phyloP scores from a whole-genome alignment of 2,888 invertebrate species.

The Spisula solida region DNA sequence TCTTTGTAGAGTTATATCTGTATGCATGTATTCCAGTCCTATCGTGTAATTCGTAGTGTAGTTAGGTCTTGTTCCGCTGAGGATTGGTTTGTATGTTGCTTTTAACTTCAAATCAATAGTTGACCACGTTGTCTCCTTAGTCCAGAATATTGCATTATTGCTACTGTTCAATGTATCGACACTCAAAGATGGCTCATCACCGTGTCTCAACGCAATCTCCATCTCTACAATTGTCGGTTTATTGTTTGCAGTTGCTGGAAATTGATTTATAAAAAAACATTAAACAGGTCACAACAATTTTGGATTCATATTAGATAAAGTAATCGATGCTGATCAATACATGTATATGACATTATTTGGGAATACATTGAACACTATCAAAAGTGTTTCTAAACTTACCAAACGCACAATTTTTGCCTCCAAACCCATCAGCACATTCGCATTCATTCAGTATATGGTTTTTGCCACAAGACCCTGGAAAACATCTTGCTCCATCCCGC shows the following conservation, averaged over 20 bases:
- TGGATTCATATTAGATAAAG: too few species aligned
- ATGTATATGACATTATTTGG: too few species aligned
- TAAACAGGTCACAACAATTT: too few species aligned
- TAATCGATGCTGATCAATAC: too few species aligned
- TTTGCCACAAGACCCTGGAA: slow-evolving; percentile 62
- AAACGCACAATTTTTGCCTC: slow-evolving; percentile 29
- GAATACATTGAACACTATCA: too few species aligned
- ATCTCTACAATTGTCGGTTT: background rate
- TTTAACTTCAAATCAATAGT: background rate
- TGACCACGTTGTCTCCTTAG: background rate
- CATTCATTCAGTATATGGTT: slow-evolving; percentile 25
- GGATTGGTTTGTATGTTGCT: background rate
- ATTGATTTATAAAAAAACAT: too few species aligned
- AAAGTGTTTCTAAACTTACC: background rate
- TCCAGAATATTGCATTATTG: background rate
- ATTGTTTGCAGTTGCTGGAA: background rate
- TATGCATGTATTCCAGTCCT: slow-evolving; percentile 4
- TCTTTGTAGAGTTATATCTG: background rate
- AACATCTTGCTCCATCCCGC: slow-evolving; percentile 55
- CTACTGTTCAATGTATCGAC: background rate
- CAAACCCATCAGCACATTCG: slow-evolving; percentile 46
- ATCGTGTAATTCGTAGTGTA: background rate
- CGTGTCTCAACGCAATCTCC: background rate
- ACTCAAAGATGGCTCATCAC: background rate
- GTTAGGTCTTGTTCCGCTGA: background rate